Base-by-base conservation (phyloP, 2,113 vertebrate species). In the Tichodroma muraria region DNA sequence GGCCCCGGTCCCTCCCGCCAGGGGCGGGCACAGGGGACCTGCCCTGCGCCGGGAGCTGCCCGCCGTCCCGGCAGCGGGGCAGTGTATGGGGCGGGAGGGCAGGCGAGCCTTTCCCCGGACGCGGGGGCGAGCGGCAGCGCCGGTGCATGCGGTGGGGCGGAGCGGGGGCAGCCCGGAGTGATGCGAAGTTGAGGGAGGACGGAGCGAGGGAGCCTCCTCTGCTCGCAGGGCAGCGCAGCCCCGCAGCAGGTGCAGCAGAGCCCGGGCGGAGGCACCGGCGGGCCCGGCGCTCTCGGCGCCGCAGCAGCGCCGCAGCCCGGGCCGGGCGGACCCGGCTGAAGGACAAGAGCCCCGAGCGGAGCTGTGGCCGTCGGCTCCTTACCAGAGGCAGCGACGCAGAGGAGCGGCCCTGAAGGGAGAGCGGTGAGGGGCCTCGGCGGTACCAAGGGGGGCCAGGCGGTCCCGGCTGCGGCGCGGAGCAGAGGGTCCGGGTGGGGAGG, bases 171-270 rank as follows among this genome's bases (percentile, higher is more conserved):
- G 85, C 59, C 61, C 50, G 33, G 84, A 95, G 95, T 91, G 85
- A 95, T 94, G 96, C 78, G 91, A 93, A 96, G 94, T 91, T 96
- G 80, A 96, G 66, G 69, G 87, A 88, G 80, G n/a, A 72, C 87
- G 80, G 87, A 94, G 85, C 65, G 61, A 77, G 50, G 49, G 73
- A 91, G 76, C 60, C 60, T 88, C 71, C 87, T 45, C 81, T 86
- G 57, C 84, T 88, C 49, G 88, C 90, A 94, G 80, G 54, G n/a
- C 63, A 79, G 57, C 80, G 31, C 59, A 87, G 88, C 56, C 63
- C 85, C 66, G 69, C 83, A 68, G 83, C 93, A 95, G 93, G 93
- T 94, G 93, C 83, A 91, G 77, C 77, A 70, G 33, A 91, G 79
- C 81, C 88, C 20, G 80, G 83, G 83, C 35, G 63, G 69, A 79